Percentiles rank a stretch among this genome's conserved stretches.
These are phyloP conservation scores for Oreohelix idahoensis DNA, from an alignment of 1,140 invertebrate genomes.

Conservation along the genomic window DNA sequence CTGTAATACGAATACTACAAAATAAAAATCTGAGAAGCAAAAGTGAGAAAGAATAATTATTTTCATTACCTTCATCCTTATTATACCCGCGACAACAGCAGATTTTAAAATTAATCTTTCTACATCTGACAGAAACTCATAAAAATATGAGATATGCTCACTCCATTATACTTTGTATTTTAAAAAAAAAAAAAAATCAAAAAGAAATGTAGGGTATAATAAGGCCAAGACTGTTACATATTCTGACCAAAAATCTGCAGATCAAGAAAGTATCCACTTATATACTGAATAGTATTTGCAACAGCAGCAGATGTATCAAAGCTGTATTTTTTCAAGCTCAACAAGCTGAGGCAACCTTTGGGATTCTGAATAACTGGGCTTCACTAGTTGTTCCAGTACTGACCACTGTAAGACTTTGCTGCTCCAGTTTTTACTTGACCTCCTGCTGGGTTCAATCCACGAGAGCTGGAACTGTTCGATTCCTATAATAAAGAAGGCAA, in stretches of 20 bases:
- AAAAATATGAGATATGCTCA: background rate
- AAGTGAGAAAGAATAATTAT: background rate
- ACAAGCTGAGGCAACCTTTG: background rate
- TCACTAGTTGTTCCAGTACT: constrained; percentile 35
- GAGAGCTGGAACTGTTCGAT: constrained; percentile 10
- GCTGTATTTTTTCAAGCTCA: background rate
- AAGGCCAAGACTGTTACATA: background rate
- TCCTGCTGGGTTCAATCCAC: constrained; percentile 15
- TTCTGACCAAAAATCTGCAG: background rate
- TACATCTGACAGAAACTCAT: background rate
- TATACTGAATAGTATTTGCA: no score
- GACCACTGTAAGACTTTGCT: constrained; percentile 14
- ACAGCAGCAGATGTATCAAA: background rate
- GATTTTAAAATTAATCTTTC: background rate
- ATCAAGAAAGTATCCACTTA: background rate
- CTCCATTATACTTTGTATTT: background rate
- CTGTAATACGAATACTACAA: constrained; percentile 8
- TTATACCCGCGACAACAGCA: background rate
- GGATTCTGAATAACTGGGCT: background rate
- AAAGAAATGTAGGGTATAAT: background rate
- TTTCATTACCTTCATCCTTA: background rate
- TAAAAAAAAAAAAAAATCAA: background rate
- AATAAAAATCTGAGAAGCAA: background rate
- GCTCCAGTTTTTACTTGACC: constrained; percentile 27
- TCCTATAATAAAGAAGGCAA: constrained; percentile 18